Evolutionary conservation across 2,113 vertebrate genomes (phyloP).

Genomic region (Ictalurus furcatus): DNA sequence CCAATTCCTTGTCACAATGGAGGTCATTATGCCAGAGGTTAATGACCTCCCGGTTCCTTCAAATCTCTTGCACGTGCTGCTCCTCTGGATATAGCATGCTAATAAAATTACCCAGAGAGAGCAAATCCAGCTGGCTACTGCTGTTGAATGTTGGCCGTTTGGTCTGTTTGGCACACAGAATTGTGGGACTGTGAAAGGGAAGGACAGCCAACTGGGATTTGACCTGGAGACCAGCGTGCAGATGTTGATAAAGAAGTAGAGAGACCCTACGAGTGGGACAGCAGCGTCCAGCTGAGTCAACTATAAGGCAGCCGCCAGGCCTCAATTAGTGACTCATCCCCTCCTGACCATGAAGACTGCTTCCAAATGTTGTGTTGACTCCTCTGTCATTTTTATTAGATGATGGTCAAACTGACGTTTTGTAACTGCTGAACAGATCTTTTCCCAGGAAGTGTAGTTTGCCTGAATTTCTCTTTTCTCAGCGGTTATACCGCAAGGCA

Average conservation of each 20-base stretch:
- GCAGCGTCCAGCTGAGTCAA: not conserved
- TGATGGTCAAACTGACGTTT: not conserved
- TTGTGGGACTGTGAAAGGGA: not conserved
- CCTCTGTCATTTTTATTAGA: not conserved
- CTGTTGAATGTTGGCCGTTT: constrained; percentile 6
- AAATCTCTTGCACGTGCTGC: constrained; percentile 1
- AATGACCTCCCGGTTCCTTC: not conserved
- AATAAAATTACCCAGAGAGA: constrained; percentile 28
- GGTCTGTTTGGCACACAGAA: constrained; percentile 12
- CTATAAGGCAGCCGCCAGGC: constrained; percentile 5
- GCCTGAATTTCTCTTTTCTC: not conserved
- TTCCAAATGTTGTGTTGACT: constrained; percentile 18
- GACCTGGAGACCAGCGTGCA: not conserved
- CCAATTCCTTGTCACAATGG: not conserved
- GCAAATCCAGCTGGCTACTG: constrained; percentile 29
- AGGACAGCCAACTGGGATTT: not conserved
- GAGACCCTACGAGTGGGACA: not conserved
- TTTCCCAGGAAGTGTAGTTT: not conserved
- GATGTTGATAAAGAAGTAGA: not conserved
- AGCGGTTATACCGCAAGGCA: not conserved
- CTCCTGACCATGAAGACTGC: not conserved
- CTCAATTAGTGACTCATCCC: constrained; percentile 24
- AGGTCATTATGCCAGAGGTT: constrained; percentile 24
- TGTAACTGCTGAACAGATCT: not conserved
- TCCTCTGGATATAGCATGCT: not conserved